phyloP scores from a whole-genome alignment of 2,797 vertebrate species.

The Galago senegalensis region DNA sequence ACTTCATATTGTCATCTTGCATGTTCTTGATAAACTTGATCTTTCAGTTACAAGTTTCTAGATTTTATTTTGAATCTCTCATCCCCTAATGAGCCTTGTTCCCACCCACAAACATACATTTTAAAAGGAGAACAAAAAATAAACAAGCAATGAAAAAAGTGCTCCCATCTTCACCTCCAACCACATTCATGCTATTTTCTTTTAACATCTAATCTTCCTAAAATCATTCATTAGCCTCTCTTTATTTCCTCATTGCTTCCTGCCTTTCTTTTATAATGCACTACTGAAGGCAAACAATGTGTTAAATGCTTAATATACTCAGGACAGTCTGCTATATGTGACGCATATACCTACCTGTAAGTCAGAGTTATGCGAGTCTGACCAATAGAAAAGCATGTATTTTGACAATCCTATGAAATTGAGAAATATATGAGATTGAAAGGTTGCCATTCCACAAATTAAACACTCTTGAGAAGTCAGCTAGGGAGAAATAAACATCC shows the following conservation, averaged over 20 bases:
- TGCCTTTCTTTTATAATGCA: not conserved
- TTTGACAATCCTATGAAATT: not conserved
- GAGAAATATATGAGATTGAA: not conserved
- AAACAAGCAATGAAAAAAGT: not conserved
- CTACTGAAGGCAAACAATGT: not conserved
- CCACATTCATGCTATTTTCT: not conserved
- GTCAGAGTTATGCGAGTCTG: not conserved
- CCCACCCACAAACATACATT: not conserved
- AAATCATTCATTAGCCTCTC: not conserved
- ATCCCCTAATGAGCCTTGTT: not conserved
- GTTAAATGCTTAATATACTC: not conserved
- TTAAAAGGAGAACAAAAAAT: not conserved
- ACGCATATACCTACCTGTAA: not conserved
- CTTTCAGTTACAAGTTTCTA: not conserved
- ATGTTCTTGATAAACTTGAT: not conserved
- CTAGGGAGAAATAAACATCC: not conserved
- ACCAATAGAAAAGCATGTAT: not conserved
- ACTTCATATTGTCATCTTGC: not conserved
- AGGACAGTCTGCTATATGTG: not conserved
- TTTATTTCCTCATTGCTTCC: not conserved
- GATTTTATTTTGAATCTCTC: not conserved
- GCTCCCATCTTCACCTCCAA: not conserved
- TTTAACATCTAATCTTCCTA: not conserved
- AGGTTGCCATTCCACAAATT: not conserved
- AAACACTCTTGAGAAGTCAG: not conserved